Evolutionary conservation across 2,113 vertebrate genomes (phyloP).

Genomic region (Macaca nemestrina): DNA sequence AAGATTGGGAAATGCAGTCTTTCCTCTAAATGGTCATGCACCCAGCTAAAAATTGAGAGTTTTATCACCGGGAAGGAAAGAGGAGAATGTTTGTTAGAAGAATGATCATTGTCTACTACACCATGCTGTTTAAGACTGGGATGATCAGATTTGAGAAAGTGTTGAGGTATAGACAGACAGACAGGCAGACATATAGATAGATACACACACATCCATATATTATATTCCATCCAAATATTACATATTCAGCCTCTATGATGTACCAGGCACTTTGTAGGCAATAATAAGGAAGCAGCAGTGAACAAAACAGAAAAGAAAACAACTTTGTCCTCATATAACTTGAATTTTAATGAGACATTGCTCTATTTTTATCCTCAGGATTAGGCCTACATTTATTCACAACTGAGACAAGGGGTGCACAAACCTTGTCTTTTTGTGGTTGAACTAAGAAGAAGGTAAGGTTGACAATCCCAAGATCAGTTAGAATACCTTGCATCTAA

Average conservation of each 20-base stretch:
- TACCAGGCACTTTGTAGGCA: not conserved
- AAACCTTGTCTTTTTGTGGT: rapidly evolving
- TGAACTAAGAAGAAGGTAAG: not conserved
- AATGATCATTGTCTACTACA: too few species aligned
- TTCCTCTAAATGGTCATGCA: not conserved
- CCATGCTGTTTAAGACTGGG: not conserved
- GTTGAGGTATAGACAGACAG: not conserved
- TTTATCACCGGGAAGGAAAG: not conserved
- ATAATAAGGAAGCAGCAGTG: not conserved
- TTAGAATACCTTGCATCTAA: not conserved
- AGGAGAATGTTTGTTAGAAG: rapidly evolving
- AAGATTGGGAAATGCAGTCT: not conserved
- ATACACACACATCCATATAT: too few species aligned
- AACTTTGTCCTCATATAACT: not conserved
- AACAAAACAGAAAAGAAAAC: not conserved
- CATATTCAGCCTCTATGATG: not conserved
- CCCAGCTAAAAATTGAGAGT: not conserved
- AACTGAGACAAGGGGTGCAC: too few species aligned
- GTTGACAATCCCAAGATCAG: not conserved
- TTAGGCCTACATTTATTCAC: not conserved
- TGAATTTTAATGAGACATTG: not conserved
- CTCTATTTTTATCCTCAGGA: not conserved
- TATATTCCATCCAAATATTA: not conserved
- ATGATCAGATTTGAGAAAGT: not conserved
- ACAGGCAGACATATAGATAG: too few species aligned